Evolutionary conservation across 2,797 vertebrate genomes (phyloP), one percentile per base, ranked within the genome.

Genomic region (Hemibagrus guttatus): DNA sequence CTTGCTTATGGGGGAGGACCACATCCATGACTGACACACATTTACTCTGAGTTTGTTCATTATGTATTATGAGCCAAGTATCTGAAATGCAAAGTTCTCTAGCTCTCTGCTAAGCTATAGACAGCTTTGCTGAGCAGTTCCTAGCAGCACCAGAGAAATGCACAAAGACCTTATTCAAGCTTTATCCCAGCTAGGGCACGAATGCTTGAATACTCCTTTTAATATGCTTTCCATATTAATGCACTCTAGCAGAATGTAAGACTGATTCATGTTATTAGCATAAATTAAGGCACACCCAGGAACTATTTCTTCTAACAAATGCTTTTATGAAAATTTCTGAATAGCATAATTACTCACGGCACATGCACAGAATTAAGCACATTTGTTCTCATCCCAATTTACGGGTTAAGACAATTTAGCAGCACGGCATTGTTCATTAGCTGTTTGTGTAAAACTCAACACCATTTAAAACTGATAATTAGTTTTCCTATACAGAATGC

Each of bases 211-310:
- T 63, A n/a, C 64, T 61, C 81, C 46, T 52, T 84, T 87, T 84
- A 85, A 84, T 84, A 84, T 79, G 63, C 86, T 79, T 87, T 87
- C 61, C 86, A 79, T 87, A 87, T 84, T 79, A 84, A 87, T 83
- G 63, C 74, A 58, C 72, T 56, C 46, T 49, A 61, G 86, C 86
- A 87, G 63, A 79, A n/a, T 59, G 52, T 46, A 68, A 64, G 72
- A 58, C 49, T 69, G 81, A 84, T 87, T 87, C 39, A 61, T 42
- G 31, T 81, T 87, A 81, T 81, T 87, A 81, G 83, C 83, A 87
- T 84, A 87, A 26, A 81, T 81, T 72, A 84, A 56, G 64, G 86
- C 66, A 79, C 66, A 81, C 58, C 84, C 78, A 81, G 75, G 42
- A 76, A 79, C 63, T 31, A 26, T 82, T 66, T 56, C 69, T 52